These are phyloP conservation scores for Bradysia coprophila DNA, from an alignment of 1,140 invertebrate genomes.

Conservation along the genomic window DNA sequence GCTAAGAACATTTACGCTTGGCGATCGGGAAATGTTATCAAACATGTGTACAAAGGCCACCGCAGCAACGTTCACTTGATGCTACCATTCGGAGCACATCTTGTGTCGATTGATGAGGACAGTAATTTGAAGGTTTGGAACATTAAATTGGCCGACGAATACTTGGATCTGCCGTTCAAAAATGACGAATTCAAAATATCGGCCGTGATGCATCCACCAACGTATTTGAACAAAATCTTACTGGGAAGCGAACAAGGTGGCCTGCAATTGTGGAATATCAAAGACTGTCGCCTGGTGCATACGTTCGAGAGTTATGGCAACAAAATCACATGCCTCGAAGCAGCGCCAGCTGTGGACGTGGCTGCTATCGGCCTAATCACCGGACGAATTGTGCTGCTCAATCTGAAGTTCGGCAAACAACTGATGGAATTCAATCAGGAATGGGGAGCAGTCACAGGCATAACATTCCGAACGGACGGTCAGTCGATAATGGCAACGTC, in stretches of 20 bases:
- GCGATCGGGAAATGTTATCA: slow-evolving; percentile 69
- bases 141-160: slow-evolving; percentile 49
- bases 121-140: slow-evolving; percentile 73
- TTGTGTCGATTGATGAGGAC: slow-evolving; percentile 68
- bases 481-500: slow-evolving; percentile 72
- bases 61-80: slow-evolving; percentile 49
- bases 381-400: slow-evolving; percentile 74
- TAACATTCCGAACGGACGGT: slow-evolving; percentile 79
- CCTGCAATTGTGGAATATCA: slow-evolving; percentile 84
- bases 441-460: slow-evolving; percentile 70
- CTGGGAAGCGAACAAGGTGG: slow-evolving; percentile 75
- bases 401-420: slow-evolving; percentile 71
- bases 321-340: slow-evolving; percentile 50
- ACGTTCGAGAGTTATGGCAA: slow-evolving; percentile 62
- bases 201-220: slow-evolving; percentile 67
- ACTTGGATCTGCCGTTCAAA: slow-evolving; percentile 51
- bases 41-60: slow-evolving; percentile 67
- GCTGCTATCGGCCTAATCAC: slow-evolving; percentile 67
- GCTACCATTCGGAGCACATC: slow-evolving; percentile 70
- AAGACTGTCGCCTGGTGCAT: slow-evolving; percentile 56
- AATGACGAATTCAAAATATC: slow-evolving; percentile 56
- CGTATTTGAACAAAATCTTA: slow-evolving; percentile 91
- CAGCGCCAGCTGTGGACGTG: slow-evolving; percentile 79
- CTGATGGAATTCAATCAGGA: slow-evolving; percentile 80
- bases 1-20: slow-evolving; percentile 69